Conservation (phyloP, 2,888 invertebrate genomes). For the Catocala sponsa region DNA sequence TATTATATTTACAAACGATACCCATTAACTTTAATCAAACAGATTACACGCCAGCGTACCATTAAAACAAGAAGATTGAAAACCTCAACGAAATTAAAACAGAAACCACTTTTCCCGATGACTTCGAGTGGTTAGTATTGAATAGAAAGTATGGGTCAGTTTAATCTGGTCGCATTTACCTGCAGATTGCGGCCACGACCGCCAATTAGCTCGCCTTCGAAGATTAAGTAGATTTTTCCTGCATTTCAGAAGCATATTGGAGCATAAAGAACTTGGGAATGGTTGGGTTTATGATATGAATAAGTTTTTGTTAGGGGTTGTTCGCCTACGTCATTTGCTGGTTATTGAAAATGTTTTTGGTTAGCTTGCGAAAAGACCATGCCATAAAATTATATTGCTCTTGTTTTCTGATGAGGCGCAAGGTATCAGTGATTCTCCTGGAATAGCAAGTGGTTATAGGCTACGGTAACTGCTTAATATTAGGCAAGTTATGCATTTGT, state of each 20-base stretch:
- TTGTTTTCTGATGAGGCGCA: too few species aligned
- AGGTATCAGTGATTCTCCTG: background rate
- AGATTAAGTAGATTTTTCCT: constrained; percentile 49
- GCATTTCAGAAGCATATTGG: constrained; percentile 24
- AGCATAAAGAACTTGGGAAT: constrained; percentile 24
- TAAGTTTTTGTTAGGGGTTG: constrained; percentile 5
- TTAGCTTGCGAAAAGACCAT: too few species aligned
- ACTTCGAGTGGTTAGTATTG: constrained; percentile 20
- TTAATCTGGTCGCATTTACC: constrained; percentile 54
- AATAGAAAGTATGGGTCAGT: constrained; percentile 37
- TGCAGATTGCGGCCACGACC: constrained; percentile 55
- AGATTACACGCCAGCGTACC: constrained; percentile 34
- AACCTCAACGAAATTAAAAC: constrained; percentile 49
- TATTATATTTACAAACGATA: constrained; percentile 39
- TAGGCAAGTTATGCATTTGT: too few species aligned
- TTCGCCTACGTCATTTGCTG: background rate
- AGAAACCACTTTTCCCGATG: constrained; percentile 35
- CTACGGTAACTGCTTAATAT: background rate
- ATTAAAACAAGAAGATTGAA: constrained; percentile 49
- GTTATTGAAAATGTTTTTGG: too few species aligned
- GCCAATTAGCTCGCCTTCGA: constrained; percentile 57
- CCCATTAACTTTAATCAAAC: constrained; percentile 45
- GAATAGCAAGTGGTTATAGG: background rate
- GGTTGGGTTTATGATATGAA: constrained; percentile 9
- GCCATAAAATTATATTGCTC: too few species aligned